Percentiles rank a stretch among this genome's conserved stretches.
Evolutionary conservation across 2,888 invertebrate species (phyloP).

Genomic region (Drosophila affinis): DNA sequence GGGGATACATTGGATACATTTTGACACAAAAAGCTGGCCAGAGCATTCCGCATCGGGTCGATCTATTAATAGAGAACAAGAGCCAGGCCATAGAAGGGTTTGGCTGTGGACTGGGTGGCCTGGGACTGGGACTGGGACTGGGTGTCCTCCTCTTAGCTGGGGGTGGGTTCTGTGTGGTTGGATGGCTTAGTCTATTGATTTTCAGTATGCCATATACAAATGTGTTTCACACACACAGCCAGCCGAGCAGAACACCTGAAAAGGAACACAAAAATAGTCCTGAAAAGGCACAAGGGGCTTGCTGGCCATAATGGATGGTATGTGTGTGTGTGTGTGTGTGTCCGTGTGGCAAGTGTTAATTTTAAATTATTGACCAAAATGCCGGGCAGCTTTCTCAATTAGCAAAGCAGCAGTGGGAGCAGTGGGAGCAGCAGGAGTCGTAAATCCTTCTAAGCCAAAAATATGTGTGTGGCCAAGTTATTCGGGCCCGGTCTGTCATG

Average conservation of each 20-base stretch:
- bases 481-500: constrained; percentile 8
- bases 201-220: constrained; percentile 56
- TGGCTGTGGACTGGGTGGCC: too few relatives aligned
- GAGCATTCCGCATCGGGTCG: constrained; percentile 15
- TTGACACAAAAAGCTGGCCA: constrained; percentile 49
- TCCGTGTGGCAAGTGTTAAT: constrained; percentile 54
- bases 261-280: constrained; percentile 44
- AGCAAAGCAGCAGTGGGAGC: background rate
- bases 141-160: too few relatives aligned
- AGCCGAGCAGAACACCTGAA: background rate
- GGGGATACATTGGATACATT: background rate
- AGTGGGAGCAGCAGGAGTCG: constrained; percentile 8
- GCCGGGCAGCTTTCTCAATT: constrained; percentile 37
- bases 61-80: constrained; percentile 42
- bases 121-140: too few relatives aligned
- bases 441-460: constrained; percentile 14
- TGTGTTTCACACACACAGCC: constrained; percentile 33
- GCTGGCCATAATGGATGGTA: constrained; percentile 7
- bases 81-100: background rate
- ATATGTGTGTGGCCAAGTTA: constrained; percentile 42
- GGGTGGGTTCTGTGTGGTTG: background rate
- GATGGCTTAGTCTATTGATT: constrained; percentile 57
- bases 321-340: constrained; percentile 17
- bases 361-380: constrained; percentile 69
- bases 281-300: constrained; percentile 13